Base-by-base conservation (phyloP, 2,797 vertebrate species). In the Alfaro cultratus region DNA sequence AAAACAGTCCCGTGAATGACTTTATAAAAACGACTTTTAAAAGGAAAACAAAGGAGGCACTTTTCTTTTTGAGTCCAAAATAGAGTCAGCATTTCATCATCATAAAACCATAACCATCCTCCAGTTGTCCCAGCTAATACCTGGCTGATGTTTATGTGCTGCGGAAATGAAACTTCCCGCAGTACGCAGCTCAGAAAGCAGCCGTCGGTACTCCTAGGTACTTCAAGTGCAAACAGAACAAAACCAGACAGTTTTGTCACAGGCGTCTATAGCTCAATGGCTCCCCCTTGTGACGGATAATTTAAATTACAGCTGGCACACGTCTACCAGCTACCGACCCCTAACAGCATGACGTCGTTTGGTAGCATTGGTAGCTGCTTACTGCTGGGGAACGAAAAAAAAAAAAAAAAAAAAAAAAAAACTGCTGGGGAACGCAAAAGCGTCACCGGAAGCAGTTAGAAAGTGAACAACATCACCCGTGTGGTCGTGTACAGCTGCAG, bases 181-280 rank as follows among this genome's bases (percentile, higher is more conserved):
- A 96, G 97, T 94, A 96, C 97, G 95, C 93, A 96, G 95, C 90
- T 93, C 96, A 97, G 96, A 98, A 98, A 96, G 95, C 96, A 97
- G 96, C 97, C 10, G 41, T 95, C 94, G 79, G 87, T 94, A 95
- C 93, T 80, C 76, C 89, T 84, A 88, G 2, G 87, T 90, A 95
- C 94, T 96, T 96, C 95, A 96, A 96, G 96, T 97, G 97, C 95
- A 96, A 94, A 94, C 95, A 93, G 92, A 76, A 74, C 73, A 74
- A 95, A 85, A 79, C 93, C 16, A 86, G 84, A 94, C 89, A 85
- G 77, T 73, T 77, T 81, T 86, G 88, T 89, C 90, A 92, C 84
- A 87, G 94, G 93, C 89, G 91, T 89, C 90, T 90, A 83, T 16
- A 75, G 76, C 7, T 29, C 8, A 51, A 72, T 83, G 76, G 87